phyloP scores from a whole-genome alignment of 2,113 vertebrate species.

The Microtus montanus region DNA sequence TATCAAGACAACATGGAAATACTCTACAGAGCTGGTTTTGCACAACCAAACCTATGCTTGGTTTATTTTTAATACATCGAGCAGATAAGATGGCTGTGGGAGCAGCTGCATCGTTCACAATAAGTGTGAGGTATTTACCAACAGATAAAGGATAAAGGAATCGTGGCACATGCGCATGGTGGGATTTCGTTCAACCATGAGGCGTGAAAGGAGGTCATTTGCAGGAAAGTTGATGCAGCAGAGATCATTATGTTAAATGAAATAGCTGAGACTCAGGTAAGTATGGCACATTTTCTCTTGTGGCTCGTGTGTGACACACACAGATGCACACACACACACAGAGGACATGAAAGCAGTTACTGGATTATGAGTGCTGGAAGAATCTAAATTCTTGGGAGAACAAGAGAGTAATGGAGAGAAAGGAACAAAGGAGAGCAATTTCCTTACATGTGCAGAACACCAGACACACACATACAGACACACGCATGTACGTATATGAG shows the following conservation, averaged over 20 bases:
- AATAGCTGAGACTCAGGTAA: background rate
- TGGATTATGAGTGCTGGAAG: background rate
- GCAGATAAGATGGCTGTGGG: background rate
- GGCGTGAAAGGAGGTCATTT: background rate
- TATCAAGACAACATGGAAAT: background rate
- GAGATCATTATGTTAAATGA: background rate
- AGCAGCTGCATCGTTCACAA: too few relatives aligned
- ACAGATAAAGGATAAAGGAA: background rate
- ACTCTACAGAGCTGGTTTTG: background rate
- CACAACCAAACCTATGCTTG: background rate
- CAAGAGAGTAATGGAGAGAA: background rate
- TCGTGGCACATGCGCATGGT: background rate
- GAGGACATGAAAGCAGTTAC: background rate
- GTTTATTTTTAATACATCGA: background rate
- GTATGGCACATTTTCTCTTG: background rate
- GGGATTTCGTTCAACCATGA: background rate
- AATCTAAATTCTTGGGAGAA: background rate
- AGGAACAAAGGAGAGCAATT: background rate
- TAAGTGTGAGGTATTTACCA: background rate
- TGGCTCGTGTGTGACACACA: too few relatives aligned
- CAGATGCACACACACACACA: background rate
- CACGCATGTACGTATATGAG: background rate
- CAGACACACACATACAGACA: background rate
- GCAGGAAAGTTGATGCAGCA: background rate
- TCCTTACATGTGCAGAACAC: background rate